Evolutionary conservation across 2,888 invertebrate species (phyloP), one percentile per base, ranked within the genome.

Genomic region (Pristionchus japonicus): DNA sequence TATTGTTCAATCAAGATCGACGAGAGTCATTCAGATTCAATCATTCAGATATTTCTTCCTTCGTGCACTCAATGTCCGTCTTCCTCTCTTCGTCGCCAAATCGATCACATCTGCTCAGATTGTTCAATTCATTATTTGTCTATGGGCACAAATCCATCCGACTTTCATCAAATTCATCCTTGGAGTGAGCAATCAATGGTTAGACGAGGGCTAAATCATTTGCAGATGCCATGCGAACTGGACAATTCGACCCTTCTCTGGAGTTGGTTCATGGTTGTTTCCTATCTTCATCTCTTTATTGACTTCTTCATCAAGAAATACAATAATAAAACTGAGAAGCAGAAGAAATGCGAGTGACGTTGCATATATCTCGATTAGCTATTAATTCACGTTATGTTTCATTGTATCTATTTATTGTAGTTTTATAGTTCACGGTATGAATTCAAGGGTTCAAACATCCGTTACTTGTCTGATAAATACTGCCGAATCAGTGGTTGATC

Each of bases 241-340:
- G 70, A 70, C 20, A 34, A 31, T 23, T 70, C 20, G 7, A 20
- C 20, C n/a, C 70, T 70, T 9, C 7, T 70, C 37, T 37, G 15
- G 37, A 70, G 70, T 70, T 70, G 70, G 70, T 70, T 70, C 20
- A 70, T 70, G 34, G 70, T 37, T 37, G 31, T 70, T n/a, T 70
- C 17, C 20, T 70, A 70, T 37, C 37, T 37, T 34, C 20, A 70
- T 70, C 34, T 70, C 20, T 70, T 37, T 23, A 70, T 64, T 17
- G 15, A 70, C 31, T 70, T 70, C 20, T 70, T 34, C 37, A 4
- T 34, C 34, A 37, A 37, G 9, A 70, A 70, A 40, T 70, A 70
- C 20, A 70, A 7, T 20, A 34, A 67, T 3, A 40, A 70, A 20
- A 6, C 34, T 34, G 70, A 70, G 37, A 70, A 70, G 23, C 27